Evolutionary conservation across 2,113 vertebrate species (phyloP).

Genomic region (Capreolus pygargus): DNA sequence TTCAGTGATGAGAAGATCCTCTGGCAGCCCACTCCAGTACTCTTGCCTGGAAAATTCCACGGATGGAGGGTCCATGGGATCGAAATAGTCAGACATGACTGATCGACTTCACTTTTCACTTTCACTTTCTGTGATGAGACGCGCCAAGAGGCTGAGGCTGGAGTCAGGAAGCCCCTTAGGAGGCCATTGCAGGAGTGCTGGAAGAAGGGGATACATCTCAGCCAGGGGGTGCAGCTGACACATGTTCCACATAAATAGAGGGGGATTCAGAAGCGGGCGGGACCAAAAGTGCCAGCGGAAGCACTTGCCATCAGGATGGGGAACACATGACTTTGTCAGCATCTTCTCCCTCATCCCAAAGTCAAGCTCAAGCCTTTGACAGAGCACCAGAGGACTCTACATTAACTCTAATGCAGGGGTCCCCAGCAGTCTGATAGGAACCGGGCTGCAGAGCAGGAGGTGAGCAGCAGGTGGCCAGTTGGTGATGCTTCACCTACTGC

Average conservation of each 20-base stretch:
- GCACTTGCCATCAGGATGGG: not conserved
- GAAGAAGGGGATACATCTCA: not conserved
- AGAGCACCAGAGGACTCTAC: not conserved
- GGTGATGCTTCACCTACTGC: not conserved
- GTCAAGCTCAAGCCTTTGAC: not conserved
- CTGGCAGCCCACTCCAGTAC: too few relatives aligned
- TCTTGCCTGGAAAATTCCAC: too few relatives aligned
- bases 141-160: not conserved
- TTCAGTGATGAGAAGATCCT: not conserved
- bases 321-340: fast-evolving
- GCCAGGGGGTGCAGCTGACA: not conserved
- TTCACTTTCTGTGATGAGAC: not conserved
- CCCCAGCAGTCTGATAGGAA: not conserved
- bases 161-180: not conserved
- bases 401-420: not conserved
- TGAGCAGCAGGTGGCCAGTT: not conserved
- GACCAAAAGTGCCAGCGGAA: fast-evolving
- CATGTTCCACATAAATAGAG: not conserved
- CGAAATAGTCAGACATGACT: too few relatives aligned
- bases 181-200: not conserved
- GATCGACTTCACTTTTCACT: too few relatives aligned
- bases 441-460: not conserved
- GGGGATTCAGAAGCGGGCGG: not conserved
- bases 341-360: not conserved
- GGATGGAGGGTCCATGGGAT: too few relatives aligned